These are phyloP conservation scores for Sarcophaga rosellei DNA, from an alignment of 2,888 invertebrate species.

Conservation along the genomic window DNA sequence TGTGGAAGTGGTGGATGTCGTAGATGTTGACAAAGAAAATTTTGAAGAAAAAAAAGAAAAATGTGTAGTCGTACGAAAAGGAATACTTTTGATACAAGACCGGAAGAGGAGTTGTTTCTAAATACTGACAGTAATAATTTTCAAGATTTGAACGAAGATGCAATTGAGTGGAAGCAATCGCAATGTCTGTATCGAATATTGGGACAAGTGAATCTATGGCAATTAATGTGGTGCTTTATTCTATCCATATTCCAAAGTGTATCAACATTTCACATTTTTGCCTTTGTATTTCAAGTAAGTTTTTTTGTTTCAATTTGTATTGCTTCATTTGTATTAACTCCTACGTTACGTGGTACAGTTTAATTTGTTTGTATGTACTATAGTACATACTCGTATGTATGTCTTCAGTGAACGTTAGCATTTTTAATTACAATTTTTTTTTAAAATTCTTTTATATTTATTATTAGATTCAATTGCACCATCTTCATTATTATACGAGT, in stretches of 20 bases:
- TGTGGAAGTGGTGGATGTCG: slow-evolving; percentile 32
- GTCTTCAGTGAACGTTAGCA: too few species aligned
- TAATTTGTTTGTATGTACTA: too few species aligned
- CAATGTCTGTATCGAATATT: slow-evolving; percentile 79
- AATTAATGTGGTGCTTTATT: slow-evolving; percentile 83
- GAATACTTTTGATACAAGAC: neutral
- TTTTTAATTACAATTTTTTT: too few species aligned
- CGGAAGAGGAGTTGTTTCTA: slow-evolving; percentile 39
- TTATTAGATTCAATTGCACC: too few species aligned
- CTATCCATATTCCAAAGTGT: slow-evolving; percentile 84
- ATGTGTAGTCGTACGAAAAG: slow-evolving; percentile 33
- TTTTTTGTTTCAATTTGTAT: neutral
- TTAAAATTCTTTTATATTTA: too few species aligned
- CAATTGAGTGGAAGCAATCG: slow-evolving; percentile 72
- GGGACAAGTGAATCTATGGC: slow-evolving; percentile 84
- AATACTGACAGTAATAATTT: slow-evolving; percentile 40
- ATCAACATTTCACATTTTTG: slow-evolving; percentile 85
- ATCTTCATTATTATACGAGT: slow-evolving; percentile 1
- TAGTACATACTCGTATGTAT: too few species aligned
- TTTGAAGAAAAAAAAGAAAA: neutral
- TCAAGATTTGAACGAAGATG: slow-evolving; percentile 40
- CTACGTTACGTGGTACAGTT: too few species aligned
- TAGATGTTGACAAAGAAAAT: neutral
- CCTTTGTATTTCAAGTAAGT: slow-evolving; percentile 82
- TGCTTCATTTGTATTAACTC: too few species aligned